Conservation (phyloP, 2,888 invertebrate species). For the Heliconius sara region DNA sequence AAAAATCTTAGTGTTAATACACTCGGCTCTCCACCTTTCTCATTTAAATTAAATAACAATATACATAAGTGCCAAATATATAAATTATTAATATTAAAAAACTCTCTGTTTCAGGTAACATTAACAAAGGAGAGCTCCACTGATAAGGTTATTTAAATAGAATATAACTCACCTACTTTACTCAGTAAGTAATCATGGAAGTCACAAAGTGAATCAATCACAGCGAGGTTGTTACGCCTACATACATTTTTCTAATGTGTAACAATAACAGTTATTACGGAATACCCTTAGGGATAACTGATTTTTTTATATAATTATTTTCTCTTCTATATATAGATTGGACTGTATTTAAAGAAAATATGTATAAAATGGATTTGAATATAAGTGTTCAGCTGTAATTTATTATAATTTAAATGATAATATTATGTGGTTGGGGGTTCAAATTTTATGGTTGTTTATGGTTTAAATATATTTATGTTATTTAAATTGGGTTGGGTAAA, state of each 20-base stretch:
- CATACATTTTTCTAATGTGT: neutral
- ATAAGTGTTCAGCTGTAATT: neutral
- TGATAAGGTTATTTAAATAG: neutral
- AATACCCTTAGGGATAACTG: neutral
- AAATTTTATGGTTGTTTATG: too few species aligned
- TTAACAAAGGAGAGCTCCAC: neutral
- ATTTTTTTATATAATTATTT: neutral
- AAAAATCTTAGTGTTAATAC: too few species aligned
- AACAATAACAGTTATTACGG: neutral
- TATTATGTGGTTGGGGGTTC: too few species aligned
- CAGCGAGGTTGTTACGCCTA: neutral
- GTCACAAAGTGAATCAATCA: constrained; percentile 5
- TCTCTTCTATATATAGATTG: neutral
- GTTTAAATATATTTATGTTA: too few species aligned
- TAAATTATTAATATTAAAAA: neutral
- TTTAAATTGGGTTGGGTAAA: too few species aligned
- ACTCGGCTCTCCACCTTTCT: too few species aligned
- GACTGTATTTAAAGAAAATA: neutral
- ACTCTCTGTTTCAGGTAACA: constrained; percentile 4
- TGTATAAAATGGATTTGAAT: neutral
- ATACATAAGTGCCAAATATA: too few species aligned
- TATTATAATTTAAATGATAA: neutral
- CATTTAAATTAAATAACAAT: too few species aligned
- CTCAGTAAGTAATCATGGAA: neutral
- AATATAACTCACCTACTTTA: neutral